A percentile compares a stretch with the other conserved stretches of the same genome.
phyloP scores from a whole-genome alignment of 1,140 invertebrate species.

The Belonocnema kinseyi region DNA sequence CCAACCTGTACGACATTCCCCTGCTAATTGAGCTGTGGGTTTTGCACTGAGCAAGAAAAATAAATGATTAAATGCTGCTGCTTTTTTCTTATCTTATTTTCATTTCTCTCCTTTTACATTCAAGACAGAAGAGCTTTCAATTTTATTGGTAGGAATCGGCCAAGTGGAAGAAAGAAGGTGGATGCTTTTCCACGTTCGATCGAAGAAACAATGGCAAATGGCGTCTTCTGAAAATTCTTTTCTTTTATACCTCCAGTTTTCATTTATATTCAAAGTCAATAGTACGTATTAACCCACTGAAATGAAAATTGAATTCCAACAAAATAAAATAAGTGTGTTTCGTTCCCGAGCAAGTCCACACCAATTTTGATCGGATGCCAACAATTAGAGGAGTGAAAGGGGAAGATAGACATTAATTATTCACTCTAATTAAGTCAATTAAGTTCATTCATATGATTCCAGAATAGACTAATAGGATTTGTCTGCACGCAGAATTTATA shows the following conservation, averaged over 20 bases:
- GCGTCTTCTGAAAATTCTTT: neutral
- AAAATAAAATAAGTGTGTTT: neutral
- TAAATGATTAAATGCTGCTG: neutral
- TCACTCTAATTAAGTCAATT: too few species aligned
- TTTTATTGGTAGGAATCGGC: slow-evolving; percentile 3
- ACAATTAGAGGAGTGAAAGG: too few species aligned
- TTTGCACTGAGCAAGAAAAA: neutral
- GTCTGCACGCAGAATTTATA: too few species aligned
- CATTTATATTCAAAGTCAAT: slow-evolving; percentile 5
- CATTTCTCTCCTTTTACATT: neutral
- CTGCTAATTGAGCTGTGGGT: neutral
- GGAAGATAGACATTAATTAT: too few species aligned
- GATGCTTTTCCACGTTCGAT: slow-evolving; percentile 9
- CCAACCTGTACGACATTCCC: too few species aligned
- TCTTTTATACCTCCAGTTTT: neutral
- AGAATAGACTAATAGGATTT: too few species aligned
- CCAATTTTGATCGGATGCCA: too few species aligned
- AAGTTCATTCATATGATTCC: too few species aligned
- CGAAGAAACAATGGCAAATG: slow-evolving; percentile 4
- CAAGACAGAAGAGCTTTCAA: neutral
- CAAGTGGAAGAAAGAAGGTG: slow-evolving; percentile 2
- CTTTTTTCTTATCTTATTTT: neutral
- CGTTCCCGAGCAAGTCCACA: too few species aligned
- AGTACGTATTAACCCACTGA: neutral
- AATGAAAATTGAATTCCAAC: neutral